Base-by-base conservation (phyloP, 2,113 vertebrate genomes). In the Anarrhichthys ocellatus region DNA sequence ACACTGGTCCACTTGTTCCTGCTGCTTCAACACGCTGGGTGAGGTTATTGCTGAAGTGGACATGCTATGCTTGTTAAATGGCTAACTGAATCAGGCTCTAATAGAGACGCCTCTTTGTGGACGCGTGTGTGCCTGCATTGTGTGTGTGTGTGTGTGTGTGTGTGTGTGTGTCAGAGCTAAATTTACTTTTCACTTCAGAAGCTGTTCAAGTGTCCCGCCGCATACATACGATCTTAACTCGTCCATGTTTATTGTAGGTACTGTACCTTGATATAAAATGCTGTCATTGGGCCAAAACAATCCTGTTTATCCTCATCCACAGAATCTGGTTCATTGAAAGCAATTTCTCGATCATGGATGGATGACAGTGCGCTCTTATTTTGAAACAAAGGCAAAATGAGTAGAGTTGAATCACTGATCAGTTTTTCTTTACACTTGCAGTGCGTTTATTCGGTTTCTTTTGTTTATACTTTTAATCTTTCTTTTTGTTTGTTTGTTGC, bases 51-150 rank as follows among this genome's bases (percentile, higher is more conserved):
- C 52, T 15, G 0, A 32, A 48, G 40, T 1, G 11, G 27, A 56
- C 24, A 2, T 34, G 29, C 17, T n/a, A 0, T 14, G 56, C 67
- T 64, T 24, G 69, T 74, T 32, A 32, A 75, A 44, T 9, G 32
- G 11, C 50, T 76, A 17, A 67, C 11, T 24, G 40, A 44, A n/a
- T 38, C 3, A 27, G 71, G 0, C 29, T 38, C 48, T 9, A 17
- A 9, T 0, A 66, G 59, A 75, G 34, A 46, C 2, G 64, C 40
- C n/a, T 68, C 52, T 72, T 63, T 85, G 79, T 85, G 38, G 56
- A 7, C 0, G 18, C 2, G 5, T 68, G 66, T 54, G n/a, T 80
- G 76, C 2, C 14, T 9, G 32, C 76, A 46, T 76, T 84, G 84
- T 84, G 34, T 27, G 15, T 7, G 32, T 64, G 48, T 13, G n/a